A percentile compares a stretch with the other conserved stretches of the same genome.
Evolutionary conservation across 2,797 vertebrate species (phyloP).

Genomic region (Mionectes olivaceus): DNA sequence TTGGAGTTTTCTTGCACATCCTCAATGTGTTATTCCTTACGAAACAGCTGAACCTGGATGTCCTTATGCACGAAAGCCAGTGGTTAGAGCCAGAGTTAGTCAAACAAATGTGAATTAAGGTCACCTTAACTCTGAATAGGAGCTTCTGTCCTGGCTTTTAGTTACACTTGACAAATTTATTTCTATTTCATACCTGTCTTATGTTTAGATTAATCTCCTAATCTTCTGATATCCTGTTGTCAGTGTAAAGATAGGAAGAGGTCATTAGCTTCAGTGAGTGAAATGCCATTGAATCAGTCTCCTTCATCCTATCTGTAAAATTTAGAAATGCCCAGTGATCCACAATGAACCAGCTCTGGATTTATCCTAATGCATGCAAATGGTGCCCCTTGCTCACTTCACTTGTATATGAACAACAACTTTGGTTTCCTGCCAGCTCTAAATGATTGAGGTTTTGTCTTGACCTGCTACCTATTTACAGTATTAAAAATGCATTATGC

Average conservation of each 20-base stretch:
- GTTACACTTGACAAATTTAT: neutral
- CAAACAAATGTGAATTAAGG: constrained; percentile 33
- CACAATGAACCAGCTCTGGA: neutral
- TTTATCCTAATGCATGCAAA: neutral
- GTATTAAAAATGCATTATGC: neutral
- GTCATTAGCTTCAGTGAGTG: neutral
- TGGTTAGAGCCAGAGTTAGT: neutral
- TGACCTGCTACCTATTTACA: neutral
- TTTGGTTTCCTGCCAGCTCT: constrained; percentile 11
- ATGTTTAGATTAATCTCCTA: neutral
- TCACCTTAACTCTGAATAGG: neutral
- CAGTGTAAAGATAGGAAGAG: neutral
- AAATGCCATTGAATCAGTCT: neutral
- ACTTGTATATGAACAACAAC: neutral
- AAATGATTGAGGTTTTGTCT: neutral
- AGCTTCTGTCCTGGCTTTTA: constrained; percentile 23
- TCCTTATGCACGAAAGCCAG: neutral
- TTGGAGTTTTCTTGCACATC: neutral
- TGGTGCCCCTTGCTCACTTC: neutral
- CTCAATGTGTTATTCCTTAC: neutral
- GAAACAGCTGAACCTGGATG: neutral
- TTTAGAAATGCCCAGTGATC: neutral
- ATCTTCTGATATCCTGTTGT: neutral
- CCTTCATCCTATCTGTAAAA: neutral
- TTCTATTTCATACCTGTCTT: neutral